Percentiles rank a stretch among this genome's conserved stretches.
phyloP scores from a whole-genome alignment of 2,797 vertebrate species.

The Urophycis tenuis region DNA sequence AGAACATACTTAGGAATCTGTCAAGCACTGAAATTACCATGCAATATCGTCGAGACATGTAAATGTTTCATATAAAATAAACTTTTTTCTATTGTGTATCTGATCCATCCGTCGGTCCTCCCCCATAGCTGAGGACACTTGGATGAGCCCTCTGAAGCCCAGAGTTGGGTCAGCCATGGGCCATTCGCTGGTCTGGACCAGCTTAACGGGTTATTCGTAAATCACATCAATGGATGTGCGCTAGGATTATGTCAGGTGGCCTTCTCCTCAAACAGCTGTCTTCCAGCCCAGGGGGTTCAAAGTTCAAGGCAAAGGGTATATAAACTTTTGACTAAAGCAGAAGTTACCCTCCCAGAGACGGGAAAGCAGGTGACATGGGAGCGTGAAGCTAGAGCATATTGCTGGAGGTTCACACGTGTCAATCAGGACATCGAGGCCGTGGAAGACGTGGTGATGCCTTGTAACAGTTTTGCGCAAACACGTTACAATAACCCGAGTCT shows the following conservation, averaged over 20 bases:
- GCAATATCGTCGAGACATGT: too few relatives aligned
- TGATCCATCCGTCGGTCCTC: not conserved
- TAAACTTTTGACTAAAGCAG: constrained; percentile 54
- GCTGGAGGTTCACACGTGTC: constrained; percentile 24
- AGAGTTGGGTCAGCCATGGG: constrained; percentile 14
- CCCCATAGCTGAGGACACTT: not conserved
- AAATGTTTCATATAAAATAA: too few relatives aligned
- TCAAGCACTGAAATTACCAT: too few relatives aligned
- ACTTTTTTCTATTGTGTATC: not conserved
- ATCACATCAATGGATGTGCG: constrained; percentile 49
- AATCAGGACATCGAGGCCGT: not conserved
- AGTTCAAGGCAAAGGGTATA: constrained; percentile 52
- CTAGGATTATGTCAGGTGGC: constrained; percentile 49
- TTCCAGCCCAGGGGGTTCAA: constrained; percentile 39
- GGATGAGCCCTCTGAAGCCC: constrained; percentile 1
- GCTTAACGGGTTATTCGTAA: constrained; percentile 36
- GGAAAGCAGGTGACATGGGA: constrained; percentile 50
- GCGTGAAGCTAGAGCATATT: constrained; percentile 30
- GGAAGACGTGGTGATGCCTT: not conserved
- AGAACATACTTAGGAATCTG: too few relatives aligned
- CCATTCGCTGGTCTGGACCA: constrained; percentile 11
- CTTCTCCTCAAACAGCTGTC: constrained; percentile 65
- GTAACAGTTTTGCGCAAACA: not conserved
- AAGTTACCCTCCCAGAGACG: constrained; percentile 31
- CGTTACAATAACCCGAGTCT: not conserved